phyloP scores from a whole-genome alignment of 2,888 invertebrate species.

The Drosophila neotestacea region DNA sequence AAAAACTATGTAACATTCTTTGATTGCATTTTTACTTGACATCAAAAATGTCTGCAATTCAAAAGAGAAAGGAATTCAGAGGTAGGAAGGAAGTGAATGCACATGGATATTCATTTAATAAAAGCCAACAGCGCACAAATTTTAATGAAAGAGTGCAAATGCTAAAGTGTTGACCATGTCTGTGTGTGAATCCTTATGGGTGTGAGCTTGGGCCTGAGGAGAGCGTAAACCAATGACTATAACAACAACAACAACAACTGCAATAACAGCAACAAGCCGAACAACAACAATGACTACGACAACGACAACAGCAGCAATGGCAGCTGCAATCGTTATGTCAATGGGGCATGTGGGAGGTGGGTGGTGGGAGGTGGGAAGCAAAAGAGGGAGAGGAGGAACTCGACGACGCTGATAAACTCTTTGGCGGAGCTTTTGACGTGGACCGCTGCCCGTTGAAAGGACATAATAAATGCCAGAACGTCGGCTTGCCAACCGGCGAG shows the following conservation, averaged over 20 bases:
- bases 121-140: constrained; percentile 71
- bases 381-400: constrained; percentile 7
- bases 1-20: constrained; percentile 41
- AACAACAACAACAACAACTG: constrained; percentile 32
- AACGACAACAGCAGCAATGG: constrained; percentile 20
- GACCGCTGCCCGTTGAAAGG: constrained; percentile 62
- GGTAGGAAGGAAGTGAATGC: constrained; percentile 11
- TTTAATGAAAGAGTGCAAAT: constrained; percentile 72
- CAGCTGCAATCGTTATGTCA: constrained; percentile 43
- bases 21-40: constrained; percentile 61
- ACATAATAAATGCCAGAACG: constrained; percentile 70
- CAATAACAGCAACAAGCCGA: not conserved
- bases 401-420: constrained; percentile 69
- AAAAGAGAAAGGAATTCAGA: constrained; percentile 36
- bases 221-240: constrained; percentile 37
- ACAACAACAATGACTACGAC: constrained; percentile 16
- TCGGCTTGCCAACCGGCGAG: constrained; percentile 8
- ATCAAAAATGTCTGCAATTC: constrained; percentile 7
- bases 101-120: constrained; percentile 75
- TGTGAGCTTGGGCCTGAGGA: constrained; percentile 6
- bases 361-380: not conserved
- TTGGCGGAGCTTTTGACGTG: constrained; percentile 67
- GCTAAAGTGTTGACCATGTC: constrained; percentile 31
- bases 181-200: constrained; percentile 2
- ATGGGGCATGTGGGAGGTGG: constrained; percentile 10